These are phyloP conservation scores for Tetramorium alpestre DNA, from an alignment of 1,140 invertebrate species.

Conservation along the genomic window DNA sequence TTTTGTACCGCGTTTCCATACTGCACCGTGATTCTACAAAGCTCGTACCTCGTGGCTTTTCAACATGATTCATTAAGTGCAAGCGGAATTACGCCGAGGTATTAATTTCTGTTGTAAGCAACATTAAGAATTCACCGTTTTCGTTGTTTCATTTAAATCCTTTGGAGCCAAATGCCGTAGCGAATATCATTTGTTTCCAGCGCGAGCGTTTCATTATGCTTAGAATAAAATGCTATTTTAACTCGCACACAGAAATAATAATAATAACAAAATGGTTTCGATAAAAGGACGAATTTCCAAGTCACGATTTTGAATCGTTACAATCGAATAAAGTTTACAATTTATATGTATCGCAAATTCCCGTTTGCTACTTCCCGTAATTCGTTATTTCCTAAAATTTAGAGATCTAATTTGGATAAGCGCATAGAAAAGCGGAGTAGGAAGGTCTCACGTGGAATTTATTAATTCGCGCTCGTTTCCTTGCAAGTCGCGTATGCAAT, in stretches of 20 bases:
- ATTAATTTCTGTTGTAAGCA: slow-evolving; percentile 55
- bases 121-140: slow-evolving; percentile 50
- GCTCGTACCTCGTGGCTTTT: slow-evolving; percentile 30
- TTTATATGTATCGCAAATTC: background rate
- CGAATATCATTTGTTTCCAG: slow-evolving; percentile 7
- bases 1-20: slow-evolving; percentile 41
- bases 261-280: background rate
- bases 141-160: slow-evolving; percentile 43
- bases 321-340: background rate
- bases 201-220: background rate
- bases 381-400: background rate
- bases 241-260: background rate
- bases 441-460: background rate
- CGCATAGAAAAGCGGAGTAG: background rate
- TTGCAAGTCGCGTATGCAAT: background rate
- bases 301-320: background rate
- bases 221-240: background rate
- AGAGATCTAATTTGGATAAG: background rate
- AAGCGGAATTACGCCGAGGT: slow-evolving; percentile 39
- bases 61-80: slow-evolving; percentile 59
- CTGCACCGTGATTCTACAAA: slow-evolving; percentile 28
- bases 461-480: slow-evolving; percentile 8
- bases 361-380: no score
- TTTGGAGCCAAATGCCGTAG: background rate
- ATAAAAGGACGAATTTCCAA: background rate